A percentile compares a stretch with the other conserved stretches of the same genome.
These are phyloP conservation scores for Rhagologus leucostigma DNA, from an alignment of 2,113 vertebrate species.

Conservation along the genomic window DNA sequence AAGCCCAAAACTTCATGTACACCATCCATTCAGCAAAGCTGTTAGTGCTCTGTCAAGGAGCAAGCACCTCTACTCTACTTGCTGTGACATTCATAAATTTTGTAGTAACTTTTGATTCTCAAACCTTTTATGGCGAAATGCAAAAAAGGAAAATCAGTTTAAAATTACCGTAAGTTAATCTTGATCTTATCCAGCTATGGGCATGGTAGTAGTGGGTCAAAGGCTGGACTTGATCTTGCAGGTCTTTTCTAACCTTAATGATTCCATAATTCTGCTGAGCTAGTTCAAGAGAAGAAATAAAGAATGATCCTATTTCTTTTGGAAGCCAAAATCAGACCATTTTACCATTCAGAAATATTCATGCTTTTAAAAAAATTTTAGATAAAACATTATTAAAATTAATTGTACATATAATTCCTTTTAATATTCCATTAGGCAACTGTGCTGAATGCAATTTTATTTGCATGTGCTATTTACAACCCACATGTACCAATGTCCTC, in stretches of 20 bases:
- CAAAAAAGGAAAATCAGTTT: background rate
- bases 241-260: background rate
- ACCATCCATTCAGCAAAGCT: background rate
- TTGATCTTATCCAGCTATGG: background rate
- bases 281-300: background rate
- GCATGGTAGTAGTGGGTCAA: background rate
- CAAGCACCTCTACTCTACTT: background rate
- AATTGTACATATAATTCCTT: background rate
- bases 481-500: background rate
- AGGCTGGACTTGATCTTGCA: background rate
- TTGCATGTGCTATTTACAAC: background rate
- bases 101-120: background rate
- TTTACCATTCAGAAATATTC: background rate
- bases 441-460: background rate
- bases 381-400: background rate
- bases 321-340: background rate
- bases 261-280: background rate
- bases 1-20: background rate
- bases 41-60: background rate
- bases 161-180: background rate
- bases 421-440: conserved; percentile 2
- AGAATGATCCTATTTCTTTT: background rate
- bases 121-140: background rate
- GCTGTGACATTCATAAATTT: background rate
- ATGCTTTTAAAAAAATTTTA: background rate